Percentiles rank a stretch among this genome's conserved stretches.
These are phyloP conservation scores for Ceratina calcarata DNA, from an alignment of 1,140 invertebrate genomes.

Conservation along the genomic window DNA sequence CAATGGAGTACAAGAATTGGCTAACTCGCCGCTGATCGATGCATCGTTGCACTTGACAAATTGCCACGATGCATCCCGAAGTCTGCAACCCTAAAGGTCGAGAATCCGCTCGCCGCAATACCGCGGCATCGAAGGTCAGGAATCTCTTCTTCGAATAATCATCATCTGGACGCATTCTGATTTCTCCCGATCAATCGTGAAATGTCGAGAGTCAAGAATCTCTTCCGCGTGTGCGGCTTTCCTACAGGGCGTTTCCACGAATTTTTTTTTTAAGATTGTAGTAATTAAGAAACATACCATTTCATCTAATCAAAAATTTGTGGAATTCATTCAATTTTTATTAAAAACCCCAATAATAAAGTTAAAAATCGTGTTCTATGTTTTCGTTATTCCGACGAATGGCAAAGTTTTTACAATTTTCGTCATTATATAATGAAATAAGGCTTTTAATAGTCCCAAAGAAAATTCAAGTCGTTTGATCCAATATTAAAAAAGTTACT, in stretches of 20 bases:
- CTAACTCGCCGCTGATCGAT: background rate
- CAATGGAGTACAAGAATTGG: slow-evolving; percentile 25
- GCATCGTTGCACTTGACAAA: slow-evolving; percentile 8
- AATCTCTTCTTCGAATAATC: slow-evolving; percentile 14
- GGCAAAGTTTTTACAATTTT: too few species aligned
- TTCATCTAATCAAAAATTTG: too few species aligned
- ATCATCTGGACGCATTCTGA: background rate
- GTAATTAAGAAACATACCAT: too few species aligned
- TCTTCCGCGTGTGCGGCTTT: background rate
- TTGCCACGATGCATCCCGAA: slow-evolving; percentile 14
- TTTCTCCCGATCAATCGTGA: background rate
- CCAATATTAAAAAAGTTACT: too few species aligned
- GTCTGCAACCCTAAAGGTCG: slow-evolving; percentile 1
- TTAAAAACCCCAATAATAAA: too few species aligned
- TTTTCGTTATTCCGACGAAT: too few species aligned
- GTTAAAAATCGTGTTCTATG: too few species aligned
- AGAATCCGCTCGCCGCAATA: background rate
- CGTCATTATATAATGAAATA: too few species aligned
- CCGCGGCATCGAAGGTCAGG: background rate
- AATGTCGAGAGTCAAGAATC: background rate
- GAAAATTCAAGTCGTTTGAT: too few species aligned
- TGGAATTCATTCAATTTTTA: too few species aligned
- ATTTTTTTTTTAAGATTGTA: background rate
- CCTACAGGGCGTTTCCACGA: background rate
- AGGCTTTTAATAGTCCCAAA: too few species aligned